These are phyloP conservation scores for Tethea ocularis DNA, from an alignment of 2,888 invertebrate genomes.

Conservation along the genomic window DNA sequence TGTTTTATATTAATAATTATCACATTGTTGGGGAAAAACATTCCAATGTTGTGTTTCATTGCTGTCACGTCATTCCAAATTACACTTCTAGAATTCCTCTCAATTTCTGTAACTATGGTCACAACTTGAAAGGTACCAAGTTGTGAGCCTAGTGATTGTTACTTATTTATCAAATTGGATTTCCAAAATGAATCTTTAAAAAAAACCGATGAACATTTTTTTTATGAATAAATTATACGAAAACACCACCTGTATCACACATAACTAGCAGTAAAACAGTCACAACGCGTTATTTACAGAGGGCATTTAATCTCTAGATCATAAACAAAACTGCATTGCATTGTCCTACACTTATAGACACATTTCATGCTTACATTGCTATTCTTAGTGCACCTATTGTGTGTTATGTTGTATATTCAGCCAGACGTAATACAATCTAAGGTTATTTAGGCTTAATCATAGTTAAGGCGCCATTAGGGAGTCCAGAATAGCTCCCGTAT, in stretches of 20 bases:
- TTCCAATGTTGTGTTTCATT: not conserved
- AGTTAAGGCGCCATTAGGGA: too few relatives aligned
- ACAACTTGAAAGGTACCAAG: too few relatives aligned
- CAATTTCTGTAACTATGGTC: too few relatives aligned
- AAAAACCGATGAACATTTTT: too few relatives aligned
- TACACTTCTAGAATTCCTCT: too few relatives aligned
- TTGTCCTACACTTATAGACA: slow-evolving; percentile 7
- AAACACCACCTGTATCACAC: not conserved
- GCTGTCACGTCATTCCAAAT: not conserved
- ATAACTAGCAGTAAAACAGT: not conserved
- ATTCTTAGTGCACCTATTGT: not conserved
- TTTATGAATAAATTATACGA: too few relatives aligned
- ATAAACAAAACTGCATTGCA: slow-evolving; percentile 3
- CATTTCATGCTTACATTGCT: slow-evolving; percentile 9
- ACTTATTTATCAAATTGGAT: too few relatives aligned
- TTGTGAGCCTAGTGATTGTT: too few relatives aligned
- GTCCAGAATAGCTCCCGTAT: too few relatives aligned
- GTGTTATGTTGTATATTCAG: not conserved
- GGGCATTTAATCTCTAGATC: not conserved
- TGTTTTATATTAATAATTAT: not conserved
- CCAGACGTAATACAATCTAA: not conserved
- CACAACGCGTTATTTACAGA: slow-evolving; percentile 4
- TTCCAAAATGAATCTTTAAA: too few relatives aligned
- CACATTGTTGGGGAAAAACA: not conserved
- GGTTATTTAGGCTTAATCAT: too few relatives aligned